Evolutionary conservation across 2,113 vertebrate species (phyloP).

Genomic region (Tragulus kanchil): DNA sequence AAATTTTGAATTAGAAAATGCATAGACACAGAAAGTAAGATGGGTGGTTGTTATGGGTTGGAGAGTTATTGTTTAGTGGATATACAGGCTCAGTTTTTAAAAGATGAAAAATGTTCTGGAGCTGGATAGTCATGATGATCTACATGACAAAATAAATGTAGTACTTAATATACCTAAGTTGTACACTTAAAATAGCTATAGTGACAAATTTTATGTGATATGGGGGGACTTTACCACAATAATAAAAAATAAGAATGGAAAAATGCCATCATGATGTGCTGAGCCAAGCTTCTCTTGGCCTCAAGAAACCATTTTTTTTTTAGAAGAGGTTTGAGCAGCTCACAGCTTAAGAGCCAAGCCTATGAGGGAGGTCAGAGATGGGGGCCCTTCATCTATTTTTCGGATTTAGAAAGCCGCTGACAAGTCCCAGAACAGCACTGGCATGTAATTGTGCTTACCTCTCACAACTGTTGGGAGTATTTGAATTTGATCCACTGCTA

Average conservation of each 20-base stretch:
- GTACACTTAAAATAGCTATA: not conserved
- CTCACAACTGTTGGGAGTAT: not conserved
- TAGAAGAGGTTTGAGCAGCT: not conserved
- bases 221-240: not conserved
- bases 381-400: not conserved
- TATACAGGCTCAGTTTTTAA: not conserved
- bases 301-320: not conserved
- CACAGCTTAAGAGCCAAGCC: not conserved
- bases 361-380: not conserved
- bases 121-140: not conserved
- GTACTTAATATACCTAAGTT: not conserved
- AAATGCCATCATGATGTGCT: too few relatives aligned
- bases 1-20: not conserved
- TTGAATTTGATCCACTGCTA: not conserved
- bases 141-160: not conserved
- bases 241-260: not conserved
- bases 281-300: conserved; percentile 19
- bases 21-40: not conserved
- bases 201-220: not conserved
- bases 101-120: not conserved
- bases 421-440: too few relatives aligned
- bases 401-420: conserved; percentile 44
- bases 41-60: too few relatives aligned
- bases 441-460: not conserved
- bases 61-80: not conserved